phyloP scores from a whole-genome alignment of 2,113 vertebrate species.

The Marmota flaviventris region DNA sequence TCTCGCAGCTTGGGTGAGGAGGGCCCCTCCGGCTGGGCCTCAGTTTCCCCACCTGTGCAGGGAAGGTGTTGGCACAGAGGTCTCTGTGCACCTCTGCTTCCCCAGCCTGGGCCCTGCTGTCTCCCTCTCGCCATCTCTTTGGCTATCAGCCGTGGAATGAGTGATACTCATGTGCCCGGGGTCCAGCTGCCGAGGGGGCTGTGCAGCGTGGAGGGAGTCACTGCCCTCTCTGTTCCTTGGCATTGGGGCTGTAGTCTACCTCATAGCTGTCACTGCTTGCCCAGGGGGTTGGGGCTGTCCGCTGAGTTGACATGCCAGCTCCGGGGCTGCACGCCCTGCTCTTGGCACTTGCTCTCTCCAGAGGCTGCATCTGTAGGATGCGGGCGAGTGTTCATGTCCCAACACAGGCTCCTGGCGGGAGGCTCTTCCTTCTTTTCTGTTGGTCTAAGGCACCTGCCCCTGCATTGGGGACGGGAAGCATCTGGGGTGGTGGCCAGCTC shows the following conservation, averaged over 20 bases:
- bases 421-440: not conserved
- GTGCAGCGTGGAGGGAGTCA: not conserved
- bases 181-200: not conserved
- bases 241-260: not conserved
- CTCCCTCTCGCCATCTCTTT: not conserved
- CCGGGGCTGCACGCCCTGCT: not conserved
- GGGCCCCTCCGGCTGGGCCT: not conserved
- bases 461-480: no score
- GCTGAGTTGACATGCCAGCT: not conserved
- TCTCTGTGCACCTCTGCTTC: no score
- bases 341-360: no score
- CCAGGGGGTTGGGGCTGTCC: not conserved
- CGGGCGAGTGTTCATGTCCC: not conserved
- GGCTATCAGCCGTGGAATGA: no score
- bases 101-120: not conserved
- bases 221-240: not conserved
- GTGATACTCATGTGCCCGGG: not conserved
- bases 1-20: not conserved
- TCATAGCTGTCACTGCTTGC: not conserved
- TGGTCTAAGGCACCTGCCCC: not conserved
- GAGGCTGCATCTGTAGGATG: not conserved
- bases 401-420: not conserved
- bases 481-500: no score
- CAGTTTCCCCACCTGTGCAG: not conserved
- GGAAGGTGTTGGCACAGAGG: not conserved